Percentiles rank a stretch among this genome's conserved stretches.
Evolutionary conservation across 2,888 invertebrate genomes (phyloP).

Genomic region (Rhorus exstirpatorius): DNA sequence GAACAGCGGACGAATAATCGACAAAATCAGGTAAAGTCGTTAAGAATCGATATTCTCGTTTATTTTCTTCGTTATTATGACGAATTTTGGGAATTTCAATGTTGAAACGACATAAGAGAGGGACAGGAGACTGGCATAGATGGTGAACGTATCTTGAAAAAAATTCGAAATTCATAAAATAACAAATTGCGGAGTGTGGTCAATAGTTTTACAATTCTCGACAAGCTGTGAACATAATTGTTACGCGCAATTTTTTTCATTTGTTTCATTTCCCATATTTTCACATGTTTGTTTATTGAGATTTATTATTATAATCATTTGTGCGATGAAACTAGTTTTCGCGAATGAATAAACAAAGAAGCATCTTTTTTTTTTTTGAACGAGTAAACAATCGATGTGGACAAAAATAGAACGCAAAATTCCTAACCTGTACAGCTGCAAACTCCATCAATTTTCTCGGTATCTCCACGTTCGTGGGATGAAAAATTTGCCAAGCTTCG

Average conservation of each 20-base stretch:
- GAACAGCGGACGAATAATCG: too few species aligned
- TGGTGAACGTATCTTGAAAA: too few species aligned
- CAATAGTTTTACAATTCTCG: neutral
- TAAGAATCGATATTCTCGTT: too few species aligned
- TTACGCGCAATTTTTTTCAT: neutral
- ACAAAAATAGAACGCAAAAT: conserved; percentile 15
- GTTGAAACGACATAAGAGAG: too few species aligned
- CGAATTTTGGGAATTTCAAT: too few species aligned
- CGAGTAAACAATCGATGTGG: conserved; percentile 4
- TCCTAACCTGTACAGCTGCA: conserved; percentile 82
- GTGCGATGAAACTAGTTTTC: neutral
- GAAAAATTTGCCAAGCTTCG: conserved; percentile 78
- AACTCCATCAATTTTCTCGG: conserved; percentile 80
- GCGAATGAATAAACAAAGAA: neutral
- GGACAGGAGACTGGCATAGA: too few species aligned
- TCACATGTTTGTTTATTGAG: neutral
- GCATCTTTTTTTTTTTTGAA: too few species aligned
- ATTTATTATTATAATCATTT: neutral
- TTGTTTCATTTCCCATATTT: neutral
- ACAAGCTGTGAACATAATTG: neutral
- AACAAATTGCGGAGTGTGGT: too few species aligned
- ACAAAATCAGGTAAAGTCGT: too few species aligned
- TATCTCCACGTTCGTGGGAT: conserved; percentile 74
- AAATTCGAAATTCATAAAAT: too few species aligned
- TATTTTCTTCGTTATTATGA: too few species aligned